These are phyloP conservation scores for Zapornia atra DNA, from an alignment of 2,113 vertebrate genomes.

Conservation along the genomic window DNA sequence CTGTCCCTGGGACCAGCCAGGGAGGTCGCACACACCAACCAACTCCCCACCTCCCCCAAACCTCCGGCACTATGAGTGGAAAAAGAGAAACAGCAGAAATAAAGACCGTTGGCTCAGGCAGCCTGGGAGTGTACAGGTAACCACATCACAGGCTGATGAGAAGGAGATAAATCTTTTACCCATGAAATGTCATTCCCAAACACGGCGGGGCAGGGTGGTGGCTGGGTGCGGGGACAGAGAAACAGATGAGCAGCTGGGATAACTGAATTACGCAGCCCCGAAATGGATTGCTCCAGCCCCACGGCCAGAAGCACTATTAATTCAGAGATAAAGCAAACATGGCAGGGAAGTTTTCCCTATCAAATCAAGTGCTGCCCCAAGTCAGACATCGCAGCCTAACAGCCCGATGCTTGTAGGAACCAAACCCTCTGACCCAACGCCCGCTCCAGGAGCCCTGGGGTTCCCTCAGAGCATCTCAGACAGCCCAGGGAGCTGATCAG, in stretches of 20 bases:
- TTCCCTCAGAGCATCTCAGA: neutral
- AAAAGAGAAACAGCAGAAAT: neutral
- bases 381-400: neutral
- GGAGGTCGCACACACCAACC: neutral
- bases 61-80: fast-evolving
- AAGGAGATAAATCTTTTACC: conserved; percentile 54
- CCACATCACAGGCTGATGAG: neutral
- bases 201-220: neutral
- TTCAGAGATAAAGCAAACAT: conserved; percentile 25
- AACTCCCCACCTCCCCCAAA: neutral
- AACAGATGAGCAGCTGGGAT: conserved; percentile 46
- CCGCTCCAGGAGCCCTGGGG: neutral
- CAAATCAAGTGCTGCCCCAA: neutral
- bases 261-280: neutral
- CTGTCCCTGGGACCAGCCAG: neutral
- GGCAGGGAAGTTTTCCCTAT: neutral
- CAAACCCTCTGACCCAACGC: fast-evolving
- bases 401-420: neutral
- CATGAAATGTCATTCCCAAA: conserved; percentile 34
- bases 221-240: conserved; percentile 22
- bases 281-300: conserved; percentile 23
- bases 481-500: neutral
- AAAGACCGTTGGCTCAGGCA: fast-evolving
- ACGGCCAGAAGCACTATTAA: neutral
- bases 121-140: neutral